phyloP scores from a whole-genome alignment of 2,888 invertebrate genomes.

The Nomada ruficornis region DNA sequence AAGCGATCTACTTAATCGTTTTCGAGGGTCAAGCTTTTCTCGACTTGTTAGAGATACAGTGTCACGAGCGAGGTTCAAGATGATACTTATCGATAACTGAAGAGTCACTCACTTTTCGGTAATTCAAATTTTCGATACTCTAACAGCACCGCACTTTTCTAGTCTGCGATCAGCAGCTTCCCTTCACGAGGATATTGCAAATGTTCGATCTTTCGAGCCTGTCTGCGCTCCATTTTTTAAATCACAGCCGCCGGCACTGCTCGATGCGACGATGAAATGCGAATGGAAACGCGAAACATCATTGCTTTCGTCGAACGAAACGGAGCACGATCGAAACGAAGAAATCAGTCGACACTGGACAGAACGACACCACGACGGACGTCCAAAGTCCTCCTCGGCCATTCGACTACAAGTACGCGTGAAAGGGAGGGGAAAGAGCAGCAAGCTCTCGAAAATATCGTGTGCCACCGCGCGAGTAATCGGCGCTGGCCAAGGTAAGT shows the following conservation, averaged over 20 bases:
- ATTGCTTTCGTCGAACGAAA: neutral
- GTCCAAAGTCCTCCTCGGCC: slow-evolving; percentile 12
- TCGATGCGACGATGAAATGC: slow-evolving; percentile 6
- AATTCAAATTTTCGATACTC: too few species aligned
- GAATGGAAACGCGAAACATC: neutral
- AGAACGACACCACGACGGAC: slow-evolving; percentile 13
- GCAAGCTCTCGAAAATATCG: slow-evolving; percentile 48
- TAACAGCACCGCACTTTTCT: too few species aligned
- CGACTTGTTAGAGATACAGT: too few species aligned
- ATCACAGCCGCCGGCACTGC: slow-evolving; percentile 51
- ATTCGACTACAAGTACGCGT: slow-evolving; percentile 8
- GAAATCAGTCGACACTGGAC: slow-evolving; percentile 18
- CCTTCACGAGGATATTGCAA: too few species aligned
- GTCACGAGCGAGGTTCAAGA: neutral
- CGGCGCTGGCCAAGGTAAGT: neutral
- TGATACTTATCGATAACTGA: too few species aligned
- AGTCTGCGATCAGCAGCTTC: too few species aligned
- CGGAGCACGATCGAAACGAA: slow-evolving; percentile 10
- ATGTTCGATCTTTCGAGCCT: slow-evolving; percentile 19
- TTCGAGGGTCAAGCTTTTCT: too few species aligned
- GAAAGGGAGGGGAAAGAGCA: slow-evolving; percentile 30
- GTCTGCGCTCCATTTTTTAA: slow-evolving; percentile 56
- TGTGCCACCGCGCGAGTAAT: slow-evolving; percentile 10
- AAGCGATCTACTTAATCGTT: too few species aligned
- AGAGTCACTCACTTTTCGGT: too few species aligned